These are phyloP conservation scores for Eonycteris spelaea DNA, from an alignment of 2,113 vertebrate genomes.

Conservation along the genomic window DNA sequence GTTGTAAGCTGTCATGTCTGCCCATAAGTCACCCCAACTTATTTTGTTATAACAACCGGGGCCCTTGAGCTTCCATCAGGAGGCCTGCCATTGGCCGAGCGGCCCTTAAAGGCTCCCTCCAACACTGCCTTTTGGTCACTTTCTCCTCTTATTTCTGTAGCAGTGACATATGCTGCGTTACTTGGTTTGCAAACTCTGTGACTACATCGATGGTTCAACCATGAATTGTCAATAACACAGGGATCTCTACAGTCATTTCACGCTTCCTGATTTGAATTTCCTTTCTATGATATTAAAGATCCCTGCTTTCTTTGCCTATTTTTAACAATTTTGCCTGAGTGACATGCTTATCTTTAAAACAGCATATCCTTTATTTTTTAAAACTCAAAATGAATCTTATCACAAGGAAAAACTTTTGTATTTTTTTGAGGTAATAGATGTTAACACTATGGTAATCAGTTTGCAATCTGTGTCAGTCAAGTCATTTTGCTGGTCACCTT, in stretches of 20 bases:
- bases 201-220: fast-evolving
- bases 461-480: not conserved
- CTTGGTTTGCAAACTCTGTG: not conserved
- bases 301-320: not conserved
- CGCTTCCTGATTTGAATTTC: not conserved
- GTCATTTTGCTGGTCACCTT: not conserved
- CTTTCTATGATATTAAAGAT: not conserved
- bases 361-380: not conserved
- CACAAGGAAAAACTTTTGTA: not conserved
- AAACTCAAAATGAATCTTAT: not conserved
- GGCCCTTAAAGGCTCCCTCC: no score
- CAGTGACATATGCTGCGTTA: not conserved
- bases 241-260: not conserved
- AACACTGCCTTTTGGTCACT: fast-evolving
- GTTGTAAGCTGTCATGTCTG: not conserved
- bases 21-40: not conserved
- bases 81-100: not conserved
- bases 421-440: not conserved
- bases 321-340: not conserved
- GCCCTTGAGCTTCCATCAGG: not conserved
- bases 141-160: not conserved
- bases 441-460: not conserved
- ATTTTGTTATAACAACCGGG: not conserved
- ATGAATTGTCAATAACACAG: not conserved
- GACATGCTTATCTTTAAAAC: not conserved